Base-by-base conservation (phyloP, 2,888 invertebrate species). In the Margaritifera margaritifera region DNA sequence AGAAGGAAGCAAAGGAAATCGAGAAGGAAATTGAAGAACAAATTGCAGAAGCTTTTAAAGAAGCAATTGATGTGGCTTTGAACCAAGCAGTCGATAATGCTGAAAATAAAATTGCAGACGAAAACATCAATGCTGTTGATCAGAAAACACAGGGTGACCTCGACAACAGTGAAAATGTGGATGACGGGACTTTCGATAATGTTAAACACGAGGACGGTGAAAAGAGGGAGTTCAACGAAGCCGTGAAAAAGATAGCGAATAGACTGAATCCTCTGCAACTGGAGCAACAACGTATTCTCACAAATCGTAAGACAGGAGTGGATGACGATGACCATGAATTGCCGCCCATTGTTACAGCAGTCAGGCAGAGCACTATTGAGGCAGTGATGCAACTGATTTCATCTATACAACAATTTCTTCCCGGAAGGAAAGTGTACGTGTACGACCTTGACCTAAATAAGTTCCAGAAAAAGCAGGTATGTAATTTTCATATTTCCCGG, bases 291-390 rank as follows among this genome's bases (percentile, higher is more conserved):
- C 63, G 69, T 6, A 57, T 58, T 4, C 57, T 55, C 4, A 64
- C 66, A 15, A 58, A 51, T 0, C 59, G 59, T 22, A 54, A 69
- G 18, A 66, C 59, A 11, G 55, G 53, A 6, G 63, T 68, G 1
- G 62, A 77, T 20, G 74, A 76, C 24, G 68, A 75, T 57, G 79
- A 76, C 15, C 80, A 80, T 55, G 79, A 77, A 52, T 65, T 77
- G 15, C 80, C 79, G 27, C 75, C 74, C 64, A 65, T 80, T 63
- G 75, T 80, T 3, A 80, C 80, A 1, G 79, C 79, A 0, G 80
- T 68, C 3, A 66, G 72, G 6, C 74, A 73, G 64, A 59, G 75
- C 20, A 75, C 75, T n/a, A 64, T 74, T 20, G 61, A 68, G 4
- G 54, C 66, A 58, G 68, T 77, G 4, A 70, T 64, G 56, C 79